phyloP scores from a whole-genome alignment of 1,140 invertebrate species.

The Drosophila triauraria region DNA sequence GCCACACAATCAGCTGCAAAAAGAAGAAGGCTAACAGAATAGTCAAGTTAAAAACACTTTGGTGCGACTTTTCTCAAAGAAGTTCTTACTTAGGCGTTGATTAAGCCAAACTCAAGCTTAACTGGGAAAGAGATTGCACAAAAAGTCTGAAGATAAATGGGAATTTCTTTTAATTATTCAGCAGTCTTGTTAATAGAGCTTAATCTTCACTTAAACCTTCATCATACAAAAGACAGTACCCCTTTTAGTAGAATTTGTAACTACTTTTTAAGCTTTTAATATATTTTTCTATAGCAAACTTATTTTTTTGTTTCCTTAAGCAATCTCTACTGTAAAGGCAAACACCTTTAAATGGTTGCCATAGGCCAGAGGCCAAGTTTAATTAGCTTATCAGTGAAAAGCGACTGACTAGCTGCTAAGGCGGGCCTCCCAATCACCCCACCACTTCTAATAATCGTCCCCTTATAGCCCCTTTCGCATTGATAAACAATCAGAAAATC shows the following conservation, averaged over 20 bases:
- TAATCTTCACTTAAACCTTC: too few species aligned
- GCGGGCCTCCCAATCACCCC: conserved; percentile 31
- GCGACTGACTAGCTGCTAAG: neutral
- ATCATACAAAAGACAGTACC: neutral
- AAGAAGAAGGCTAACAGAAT: conserved; percentile 1
- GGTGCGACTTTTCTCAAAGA: conserved; percentile 1
- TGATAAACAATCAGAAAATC: conserved; percentile 57
- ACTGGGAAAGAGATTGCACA: neutral
- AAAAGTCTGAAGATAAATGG: neutral
- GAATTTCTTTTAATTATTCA: neutral
- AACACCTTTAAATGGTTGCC: conserved; percentile 5
- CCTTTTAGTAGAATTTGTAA: too few species aligned
- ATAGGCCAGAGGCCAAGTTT: conserved; percentile 9
- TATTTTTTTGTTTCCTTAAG: neutral
- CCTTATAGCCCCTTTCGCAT: neutral
- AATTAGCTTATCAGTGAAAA: conserved; percentile 36
- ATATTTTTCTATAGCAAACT: neutral
- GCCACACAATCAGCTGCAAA: conserved; percentile 1
- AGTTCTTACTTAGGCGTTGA: neutral
- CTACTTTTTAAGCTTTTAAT: neutral
- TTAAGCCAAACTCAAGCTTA: neutral
- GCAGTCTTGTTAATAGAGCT: neutral
- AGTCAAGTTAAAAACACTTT: neutral
- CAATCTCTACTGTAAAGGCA: neutral
- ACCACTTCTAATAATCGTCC: conserved; percentile 4